phyloP scores from a whole-genome alignment of 1,140 invertebrate species.

The Platyscapa corneri region DNA sequence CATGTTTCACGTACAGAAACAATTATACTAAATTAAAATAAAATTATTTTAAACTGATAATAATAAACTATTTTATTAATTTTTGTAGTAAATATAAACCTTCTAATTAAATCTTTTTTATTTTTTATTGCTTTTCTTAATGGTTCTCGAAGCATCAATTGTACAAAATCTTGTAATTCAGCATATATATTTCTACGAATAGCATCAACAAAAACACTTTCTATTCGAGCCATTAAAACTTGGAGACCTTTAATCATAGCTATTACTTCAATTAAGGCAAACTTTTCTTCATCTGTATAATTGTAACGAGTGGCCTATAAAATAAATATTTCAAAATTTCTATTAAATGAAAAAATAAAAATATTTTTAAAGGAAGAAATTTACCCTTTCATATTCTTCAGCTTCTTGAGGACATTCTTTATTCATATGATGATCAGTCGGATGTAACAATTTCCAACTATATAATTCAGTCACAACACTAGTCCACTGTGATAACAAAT shows the following conservation, averaged over 20 bases:
- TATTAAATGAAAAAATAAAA: conserved; percentile 3
- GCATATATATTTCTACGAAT: conserved; percentile 96
- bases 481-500: conserved; percentile 97
- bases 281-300: conserved; percentile 98
- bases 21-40: conserved; percentile 82
- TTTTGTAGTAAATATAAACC: conserved; percentile 72
- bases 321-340: conserved; percentile 40
- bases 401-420: conserved; percentile 96
- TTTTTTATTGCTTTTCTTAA: conserved; percentile 98
- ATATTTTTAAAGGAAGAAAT: conserved; percentile 52
- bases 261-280: conserved; percentile 98
- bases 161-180: conserved; percentile 98
- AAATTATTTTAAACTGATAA: neutral
- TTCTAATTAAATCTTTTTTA: conserved; percentile 96
- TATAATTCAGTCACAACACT: conserved; percentile 98
- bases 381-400: conserved; percentile 98
- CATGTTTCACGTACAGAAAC: conserved; percentile 97
- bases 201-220: conserved; percentile 97
- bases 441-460: conserved; percentile 98
- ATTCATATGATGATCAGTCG: conserved; percentile 97
- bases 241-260: conserved; percentile 99
- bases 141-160: conserved; percentile 91
- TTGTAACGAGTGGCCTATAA: conserved; percentile 95
- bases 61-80: neutral
- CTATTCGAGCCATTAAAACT: conserved; percentile 97